A percentile compares a stretch with the other conserved stretches of the same genome.
Conservation (phyloP, 2,113 vertebrate species). For the Urocolius indicus region DNA sequence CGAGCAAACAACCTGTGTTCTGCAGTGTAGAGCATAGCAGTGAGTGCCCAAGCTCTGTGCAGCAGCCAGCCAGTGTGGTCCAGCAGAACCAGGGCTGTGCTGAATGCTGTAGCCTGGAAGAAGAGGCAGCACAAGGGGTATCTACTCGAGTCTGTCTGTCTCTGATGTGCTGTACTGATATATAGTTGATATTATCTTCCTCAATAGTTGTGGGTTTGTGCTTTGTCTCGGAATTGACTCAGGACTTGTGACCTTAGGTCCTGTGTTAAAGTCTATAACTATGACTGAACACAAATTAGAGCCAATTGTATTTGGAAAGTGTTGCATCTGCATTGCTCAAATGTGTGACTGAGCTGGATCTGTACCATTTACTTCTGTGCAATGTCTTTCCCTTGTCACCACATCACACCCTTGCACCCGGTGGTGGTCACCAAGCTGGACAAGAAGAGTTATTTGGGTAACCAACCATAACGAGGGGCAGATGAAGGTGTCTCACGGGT, state of each 20-base stretch:
- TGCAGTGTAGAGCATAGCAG: neutral
- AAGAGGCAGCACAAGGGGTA: neutral
- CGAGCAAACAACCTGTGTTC: neutral
- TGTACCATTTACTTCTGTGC: neutral
- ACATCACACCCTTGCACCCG: neutral
- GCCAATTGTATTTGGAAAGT: neutral
- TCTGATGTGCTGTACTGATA: neutral
- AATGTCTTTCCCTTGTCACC: neutral
- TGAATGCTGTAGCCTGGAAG: neutral
- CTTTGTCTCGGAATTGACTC: neutral
- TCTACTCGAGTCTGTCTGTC: neutral
- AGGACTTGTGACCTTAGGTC: neutral
- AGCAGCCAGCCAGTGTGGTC: neutral
- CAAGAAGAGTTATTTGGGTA: neutral
- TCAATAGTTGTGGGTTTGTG: neutral
- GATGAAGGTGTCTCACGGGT: neutral
- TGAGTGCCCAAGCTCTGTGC: neutral
- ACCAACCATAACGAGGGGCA: neutral
- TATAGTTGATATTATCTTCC: neutral
- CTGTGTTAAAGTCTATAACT: neutral
- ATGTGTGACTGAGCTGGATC: neutral
- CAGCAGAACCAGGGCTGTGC: neutral
- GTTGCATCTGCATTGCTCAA: neutral
- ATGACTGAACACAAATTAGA: neutral
- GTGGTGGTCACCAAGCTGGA: neutral